These are phyloP conservation scores for Chelon labrosus DNA, from an alignment of 2,797 vertebrate species.

Conservation along the genomic window DNA sequence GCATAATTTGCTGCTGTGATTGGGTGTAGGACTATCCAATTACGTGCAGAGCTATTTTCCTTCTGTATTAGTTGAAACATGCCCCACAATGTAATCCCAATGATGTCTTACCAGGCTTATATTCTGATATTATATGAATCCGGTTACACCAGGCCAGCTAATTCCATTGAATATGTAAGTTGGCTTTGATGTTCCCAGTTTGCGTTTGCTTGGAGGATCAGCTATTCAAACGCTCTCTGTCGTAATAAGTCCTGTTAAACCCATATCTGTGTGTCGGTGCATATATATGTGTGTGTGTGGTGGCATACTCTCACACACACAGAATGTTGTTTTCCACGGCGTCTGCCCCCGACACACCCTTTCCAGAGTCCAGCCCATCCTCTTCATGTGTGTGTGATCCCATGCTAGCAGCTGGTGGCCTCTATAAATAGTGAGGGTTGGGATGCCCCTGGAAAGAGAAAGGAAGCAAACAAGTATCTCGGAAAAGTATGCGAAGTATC, in stretches of 20 bases:
- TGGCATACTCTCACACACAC: conserved; percentile 18
- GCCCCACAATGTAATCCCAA: too few species aligned
- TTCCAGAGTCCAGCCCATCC: conserved; percentile 70
- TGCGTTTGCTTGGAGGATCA: conserved; percentile 19
- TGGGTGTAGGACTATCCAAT: too few species aligned
- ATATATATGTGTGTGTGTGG: conserved; percentile 1
- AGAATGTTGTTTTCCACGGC: conserved; percentile 50
- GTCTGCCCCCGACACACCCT: conserved; percentile 64
- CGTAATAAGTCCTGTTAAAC: conserved; percentile 19
- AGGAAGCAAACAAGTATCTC: conserved; percentile 32
- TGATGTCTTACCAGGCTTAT: too few species aligned
- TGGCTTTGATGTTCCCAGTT: conserved; percentile 3
- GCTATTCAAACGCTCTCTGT: conserved; percentile 14
- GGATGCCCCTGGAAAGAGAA: conserved; percentile 39
- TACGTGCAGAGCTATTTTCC: too few species aligned
- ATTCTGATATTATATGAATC: too few species aligned
- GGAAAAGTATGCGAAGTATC: background rate
- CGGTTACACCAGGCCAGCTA: too few species aligned
- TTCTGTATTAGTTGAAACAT: too few species aligned
- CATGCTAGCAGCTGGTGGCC: conserved; percentile 65
- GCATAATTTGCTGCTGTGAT: too few species aligned
- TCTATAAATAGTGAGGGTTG: conserved; percentile 61
- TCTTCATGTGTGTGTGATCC: conserved; percentile 58
- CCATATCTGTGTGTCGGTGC: background rate
- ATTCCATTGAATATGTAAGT: too few species aligned